Evolutionary conservation across 53 echinoderm and acorn worm species (phyloP).

Genomic region (Paracentrotus lividus): DNA sequence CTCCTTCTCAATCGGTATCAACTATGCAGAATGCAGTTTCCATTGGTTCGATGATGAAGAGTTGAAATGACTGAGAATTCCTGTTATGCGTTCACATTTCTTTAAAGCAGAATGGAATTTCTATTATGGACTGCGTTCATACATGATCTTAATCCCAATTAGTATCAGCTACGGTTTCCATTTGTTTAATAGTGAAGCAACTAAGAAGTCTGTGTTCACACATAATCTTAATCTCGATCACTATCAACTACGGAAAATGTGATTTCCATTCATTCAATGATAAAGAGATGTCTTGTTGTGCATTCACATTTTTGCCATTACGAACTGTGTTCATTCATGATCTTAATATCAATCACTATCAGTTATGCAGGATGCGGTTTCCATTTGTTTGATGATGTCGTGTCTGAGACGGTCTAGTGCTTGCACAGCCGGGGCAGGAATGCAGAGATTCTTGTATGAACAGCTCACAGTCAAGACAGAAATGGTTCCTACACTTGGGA

Average conservation of each 20-base stretch:
- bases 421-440: conserved; percentile 97
- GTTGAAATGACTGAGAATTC: background rate
- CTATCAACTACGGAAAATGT: background rate
- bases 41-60: background rate
- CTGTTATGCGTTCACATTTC: background rate
- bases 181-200: background rate
- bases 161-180: background rate
- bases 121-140: background rate
- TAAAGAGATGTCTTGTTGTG: too few relatives aligned
- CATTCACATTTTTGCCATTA: too few relatives aligned
- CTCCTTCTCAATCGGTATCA: background rate
- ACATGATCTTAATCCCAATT: background rate
- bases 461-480: conserved; percentile 96
- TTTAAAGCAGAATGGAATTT: background rate
- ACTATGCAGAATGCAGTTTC: background rate
- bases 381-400: conserved; percentile 19
- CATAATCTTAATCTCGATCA: background rate
- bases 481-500: conserved; percentile 84
- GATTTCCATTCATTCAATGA: too few relatives aligned
- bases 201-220: conserved; percentile 41
- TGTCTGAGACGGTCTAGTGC: conserved; percentile 80
- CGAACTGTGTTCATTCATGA: background rate
- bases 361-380: conserved; percentile 34
- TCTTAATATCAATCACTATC: conserved; percentile 3
- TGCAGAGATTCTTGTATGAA: conserved; percentile 99